Evolutionary conservation across 2,888 invertebrate genomes (phyloP).

Genomic region (Iselma pallidipennis): DNA sequence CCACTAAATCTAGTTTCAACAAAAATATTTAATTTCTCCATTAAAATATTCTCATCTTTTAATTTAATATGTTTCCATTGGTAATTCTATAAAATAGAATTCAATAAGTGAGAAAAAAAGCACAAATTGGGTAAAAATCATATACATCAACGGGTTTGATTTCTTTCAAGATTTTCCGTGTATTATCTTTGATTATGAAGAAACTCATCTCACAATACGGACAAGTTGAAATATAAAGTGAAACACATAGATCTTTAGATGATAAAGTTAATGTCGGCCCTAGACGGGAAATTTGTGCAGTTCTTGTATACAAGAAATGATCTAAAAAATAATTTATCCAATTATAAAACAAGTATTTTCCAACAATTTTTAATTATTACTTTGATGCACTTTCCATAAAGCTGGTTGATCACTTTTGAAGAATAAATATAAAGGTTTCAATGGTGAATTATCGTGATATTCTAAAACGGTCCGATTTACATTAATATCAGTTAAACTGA

Average conservation of each 20-base stretch:
- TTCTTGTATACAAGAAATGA: constrained; percentile 46
- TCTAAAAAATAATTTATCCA: constrained; percentile 38
- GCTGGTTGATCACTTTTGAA: constrained; percentile 42
- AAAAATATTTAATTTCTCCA: constrained; percentile 44
- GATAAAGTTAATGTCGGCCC: constrained; percentile 43
- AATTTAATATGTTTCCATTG: constrained; percentile 47
- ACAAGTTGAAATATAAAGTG: constrained; percentile 45
- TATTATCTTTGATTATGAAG: constrained; percentile 35
- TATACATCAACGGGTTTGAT: constrained; percentile 32
- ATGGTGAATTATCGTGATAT: constrained; percentile 34
- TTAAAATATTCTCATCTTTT: constrained; percentile 41
- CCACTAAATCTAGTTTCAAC: constrained; percentile 44
- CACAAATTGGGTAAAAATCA: not conserved
- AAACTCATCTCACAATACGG: constrained; percentile 45
- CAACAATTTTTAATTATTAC: constrained; percentile 31
- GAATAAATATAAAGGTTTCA: constrained; percentile 44
- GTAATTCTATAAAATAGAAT: constrained; percentile 33
- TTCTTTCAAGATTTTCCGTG: constrained; percentile 32
- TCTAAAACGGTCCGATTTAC: constrained; percentile 41
- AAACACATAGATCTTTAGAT: constrained; percentile 45
- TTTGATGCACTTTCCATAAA: constrained; percentile 51
- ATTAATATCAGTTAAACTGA: constrained; percentile 41
- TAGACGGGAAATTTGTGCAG: constrained; percentile 41
- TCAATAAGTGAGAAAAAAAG: not conserved
- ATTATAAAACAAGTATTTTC: not conserved